Base-by-base conservation (phyloP, 2,797 vertebrate genomes). In the Sparus aurata region DNA sequence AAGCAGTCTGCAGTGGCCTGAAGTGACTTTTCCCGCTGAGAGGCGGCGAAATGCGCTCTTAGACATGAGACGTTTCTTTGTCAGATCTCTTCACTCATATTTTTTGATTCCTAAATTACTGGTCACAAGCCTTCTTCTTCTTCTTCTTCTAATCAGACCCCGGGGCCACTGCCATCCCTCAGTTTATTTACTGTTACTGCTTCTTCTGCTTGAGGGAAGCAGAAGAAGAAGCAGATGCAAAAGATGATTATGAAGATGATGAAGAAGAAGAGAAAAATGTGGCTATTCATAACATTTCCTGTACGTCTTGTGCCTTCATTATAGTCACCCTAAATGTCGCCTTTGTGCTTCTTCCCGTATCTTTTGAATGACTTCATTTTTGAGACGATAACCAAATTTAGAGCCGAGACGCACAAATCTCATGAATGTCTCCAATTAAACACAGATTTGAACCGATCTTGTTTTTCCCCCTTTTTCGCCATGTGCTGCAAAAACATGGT, bases 91-190 rank as follows among this genome's bases (percentile, higher is more conserved):
- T 10, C 15, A 10, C n/a, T 64, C 15, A 3, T 53, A 22, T 23
- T 0, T 52, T 45, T 22, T 20, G 27, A 62, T 47, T 53, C 4
- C 49, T 53, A 47, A 38, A 43, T 65, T 45, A 34, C 47, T 1
- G 2, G 76, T 87, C 85, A 86, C 80, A 75, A 64, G 85, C 45
- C 53, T n/a, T n/a, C n/a, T n/a, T n/a, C n/a, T 0, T 18, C 53
- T 64, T 49, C 43, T 34, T 38, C 34, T 38, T 66, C 16, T 59
- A 69, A 70, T 57, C 4, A 0, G 15, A 67, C 64, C 80, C 50
- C 0, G 38, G 20, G 77, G 81, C 79, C 62, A 58, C 50, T 15
- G 79, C 76, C 62, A 22, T 75, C 55, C 20, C 16, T 25, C 16
- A 0, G 9, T 75, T 27, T 77, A 43, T 67, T 34, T 23, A n/a